Conservation (phyloP, 2,113 vertebrate genomes). For the Garra rufa region DNA sequence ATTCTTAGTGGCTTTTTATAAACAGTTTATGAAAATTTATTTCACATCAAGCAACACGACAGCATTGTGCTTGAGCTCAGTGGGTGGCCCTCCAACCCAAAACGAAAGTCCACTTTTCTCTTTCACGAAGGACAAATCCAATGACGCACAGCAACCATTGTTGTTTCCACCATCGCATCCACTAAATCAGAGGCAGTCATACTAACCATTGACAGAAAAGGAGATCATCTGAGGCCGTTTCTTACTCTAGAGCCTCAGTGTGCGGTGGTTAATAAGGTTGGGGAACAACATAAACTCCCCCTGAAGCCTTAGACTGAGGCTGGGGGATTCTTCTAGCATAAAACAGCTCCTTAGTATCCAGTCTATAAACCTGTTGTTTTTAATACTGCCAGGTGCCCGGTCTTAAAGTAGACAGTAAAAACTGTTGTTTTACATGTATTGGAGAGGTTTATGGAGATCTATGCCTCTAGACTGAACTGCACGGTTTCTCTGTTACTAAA, state of each 20-base stretch:
- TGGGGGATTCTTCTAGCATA: constrained; percentile 11
- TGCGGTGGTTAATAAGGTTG: background rate
- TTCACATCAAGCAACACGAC: constrained; percentile 59
- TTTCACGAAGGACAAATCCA: background rate
- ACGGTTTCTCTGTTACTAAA: background rate
- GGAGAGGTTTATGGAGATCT: background rate
- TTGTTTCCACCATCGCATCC: background rate
- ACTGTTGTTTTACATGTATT: constrained; percentile 1
- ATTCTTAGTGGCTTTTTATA: constrained; percentile 64
- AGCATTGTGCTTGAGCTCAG: background rate
- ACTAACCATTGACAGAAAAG: constrained; percentile 1
- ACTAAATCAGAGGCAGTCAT: background rate
- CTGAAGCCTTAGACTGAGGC: background rate
- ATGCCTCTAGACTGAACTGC: background rate
- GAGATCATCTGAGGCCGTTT: background rate
- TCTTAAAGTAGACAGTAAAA: constrained; percentile 6
- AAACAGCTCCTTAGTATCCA: constrained; percentile 11
- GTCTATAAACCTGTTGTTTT: constrained; percentile 22
- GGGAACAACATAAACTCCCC: background rate
- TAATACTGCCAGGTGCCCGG: background rate
- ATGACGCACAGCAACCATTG: background rate
- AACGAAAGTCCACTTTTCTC: background rate
- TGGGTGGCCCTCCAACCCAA: background rate
- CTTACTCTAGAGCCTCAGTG: background rate
- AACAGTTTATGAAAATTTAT: constrained; percentile 71